These are phyloP conservation scores for Melanaphis sacchari DNA, from an alignment of 1,140 invertebrate genomes.

Conservation along the genomic window DNA sequence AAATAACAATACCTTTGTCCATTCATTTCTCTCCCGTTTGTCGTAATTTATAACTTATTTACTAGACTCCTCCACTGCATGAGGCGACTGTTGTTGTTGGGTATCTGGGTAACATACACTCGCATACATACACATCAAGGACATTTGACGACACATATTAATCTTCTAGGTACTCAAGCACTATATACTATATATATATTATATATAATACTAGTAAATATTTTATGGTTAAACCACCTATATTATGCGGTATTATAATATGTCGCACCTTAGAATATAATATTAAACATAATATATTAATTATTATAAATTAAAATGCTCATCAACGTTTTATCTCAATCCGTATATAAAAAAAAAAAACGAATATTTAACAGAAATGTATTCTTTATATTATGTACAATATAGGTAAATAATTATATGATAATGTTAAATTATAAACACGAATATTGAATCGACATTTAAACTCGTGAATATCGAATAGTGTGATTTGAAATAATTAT, in stretches of 20 bases:
- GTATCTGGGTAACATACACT: background rate
- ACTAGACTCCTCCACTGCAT: background rate
- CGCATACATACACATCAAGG: background rate
- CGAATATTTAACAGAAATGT: background rate
- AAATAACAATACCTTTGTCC: conserved; percentile 3
- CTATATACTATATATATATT: background rate
- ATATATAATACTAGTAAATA: background rate
- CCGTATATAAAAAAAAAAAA: background rate
- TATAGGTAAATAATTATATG: background rate
- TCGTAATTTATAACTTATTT: conserved; percentile 16
- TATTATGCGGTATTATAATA: background rate
- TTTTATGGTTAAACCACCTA: background rate
- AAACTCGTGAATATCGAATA: background rate
- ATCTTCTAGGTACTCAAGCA: background rate
- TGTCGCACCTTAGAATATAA: background rate
- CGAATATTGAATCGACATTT: background rate
- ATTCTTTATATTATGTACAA: background rate
- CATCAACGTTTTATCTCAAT: background rate
- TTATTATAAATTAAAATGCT: background rate
- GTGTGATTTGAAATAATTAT: background rate
- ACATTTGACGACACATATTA: background rate
- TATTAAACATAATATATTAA: background rate
- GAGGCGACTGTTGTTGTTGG: background rate
- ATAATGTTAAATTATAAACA: background rate
- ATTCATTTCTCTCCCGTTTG: background rate